Percentiles rank a stretch among this genome's conserved stretches.
Conservation (phyloP, 2,797 vertebrate species). For the Falco columbarius region DNA sequence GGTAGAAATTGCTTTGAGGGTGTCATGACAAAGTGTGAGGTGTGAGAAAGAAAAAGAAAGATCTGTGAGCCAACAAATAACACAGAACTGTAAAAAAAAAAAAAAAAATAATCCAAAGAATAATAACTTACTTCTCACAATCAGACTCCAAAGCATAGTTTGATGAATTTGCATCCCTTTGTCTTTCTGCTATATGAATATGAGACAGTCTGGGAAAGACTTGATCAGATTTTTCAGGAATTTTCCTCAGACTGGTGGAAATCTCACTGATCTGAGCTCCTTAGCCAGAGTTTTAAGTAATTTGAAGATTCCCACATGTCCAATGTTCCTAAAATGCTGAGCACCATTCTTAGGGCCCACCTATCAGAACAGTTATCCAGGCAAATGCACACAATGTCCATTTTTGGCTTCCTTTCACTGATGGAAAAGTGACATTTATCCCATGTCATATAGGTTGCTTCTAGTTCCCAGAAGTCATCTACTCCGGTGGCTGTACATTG, state of each 20-base stretch:
- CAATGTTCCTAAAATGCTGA: neutral
- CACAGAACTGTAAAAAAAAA: neutral
- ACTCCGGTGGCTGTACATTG: neutral
- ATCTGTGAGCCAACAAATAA: neutral
- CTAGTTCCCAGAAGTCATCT: neutral
- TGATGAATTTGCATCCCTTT: neutral
- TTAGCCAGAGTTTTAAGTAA: neutral
- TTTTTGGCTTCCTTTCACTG: neutral
- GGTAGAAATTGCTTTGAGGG: neutral
- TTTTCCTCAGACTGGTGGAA: neutral
- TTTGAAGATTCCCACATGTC: accelerated
- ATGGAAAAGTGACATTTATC: neutral
- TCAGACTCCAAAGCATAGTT: neutral
- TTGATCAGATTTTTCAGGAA: neutral
- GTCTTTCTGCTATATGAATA: neutral
- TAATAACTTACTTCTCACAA: neutral
- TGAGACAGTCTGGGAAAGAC: neutral
- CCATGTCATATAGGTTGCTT: neutral
- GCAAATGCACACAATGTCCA: neutral
- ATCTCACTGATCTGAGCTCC: neutral
- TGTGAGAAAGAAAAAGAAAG: slow-evolving; percentile 16
- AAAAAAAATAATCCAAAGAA: neutral
- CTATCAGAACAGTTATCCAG: neutral
- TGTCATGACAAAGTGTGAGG: neutral
- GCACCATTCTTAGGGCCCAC: neutral